Conservation (phyloP, 2,797 vertebrate genomes). For the Liasis olivaceus region DNA sequence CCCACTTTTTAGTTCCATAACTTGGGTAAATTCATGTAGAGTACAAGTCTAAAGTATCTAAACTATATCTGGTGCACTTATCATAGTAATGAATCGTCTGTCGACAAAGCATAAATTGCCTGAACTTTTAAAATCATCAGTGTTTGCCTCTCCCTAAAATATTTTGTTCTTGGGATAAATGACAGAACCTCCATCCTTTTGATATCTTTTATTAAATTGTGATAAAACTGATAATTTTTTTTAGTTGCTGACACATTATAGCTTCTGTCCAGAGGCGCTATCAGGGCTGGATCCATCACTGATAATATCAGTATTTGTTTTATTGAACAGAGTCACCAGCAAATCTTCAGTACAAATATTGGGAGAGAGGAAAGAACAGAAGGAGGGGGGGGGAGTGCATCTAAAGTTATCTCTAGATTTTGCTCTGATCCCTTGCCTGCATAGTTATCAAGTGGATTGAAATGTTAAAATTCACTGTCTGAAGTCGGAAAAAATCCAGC, state of each 20-base stretch:
- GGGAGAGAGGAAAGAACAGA: slow-evolving; percentile 43
- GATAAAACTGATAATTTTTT: slow-evolving; percentile 49
- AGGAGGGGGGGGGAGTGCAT: slow-evolving; percentile 39
- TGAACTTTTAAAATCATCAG: neutral
- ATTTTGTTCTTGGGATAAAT: slow-evolving; percentile 2
- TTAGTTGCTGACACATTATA: neutral
- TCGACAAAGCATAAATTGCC: neutral
- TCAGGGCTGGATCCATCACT: neutral
- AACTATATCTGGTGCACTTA: slow-evolving; percentile 7
- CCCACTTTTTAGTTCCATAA: neutral
- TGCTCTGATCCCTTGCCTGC: slow-evolving; percentile 50
- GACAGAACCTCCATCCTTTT: neutral
- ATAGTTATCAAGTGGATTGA: slow-evolving; percentile 58
- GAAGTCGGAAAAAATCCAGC: slow-evolving; percentile 55
- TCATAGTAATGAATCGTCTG: neutral
- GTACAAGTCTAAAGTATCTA: slow-evolving; percentile 2
- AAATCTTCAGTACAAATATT: slow-evolving; percentile 34
- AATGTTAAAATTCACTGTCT: slow-evolving; percentile 59
- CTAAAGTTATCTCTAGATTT: slow-evolving; percentile 59
- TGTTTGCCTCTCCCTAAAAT: neutral
- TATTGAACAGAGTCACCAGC: slow-evolving; percentile 14
- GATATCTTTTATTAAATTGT: slow-evolving; percentile 26
- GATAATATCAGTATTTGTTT: slow-evolving; percentile 35
- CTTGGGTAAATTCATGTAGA: neutral
- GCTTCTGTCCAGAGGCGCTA: slow-evolving; percentile 9